phyloP scores from a whole-genome alignment of 2,888 invertebrate species.

The Drosophila infuscata region DNA sequence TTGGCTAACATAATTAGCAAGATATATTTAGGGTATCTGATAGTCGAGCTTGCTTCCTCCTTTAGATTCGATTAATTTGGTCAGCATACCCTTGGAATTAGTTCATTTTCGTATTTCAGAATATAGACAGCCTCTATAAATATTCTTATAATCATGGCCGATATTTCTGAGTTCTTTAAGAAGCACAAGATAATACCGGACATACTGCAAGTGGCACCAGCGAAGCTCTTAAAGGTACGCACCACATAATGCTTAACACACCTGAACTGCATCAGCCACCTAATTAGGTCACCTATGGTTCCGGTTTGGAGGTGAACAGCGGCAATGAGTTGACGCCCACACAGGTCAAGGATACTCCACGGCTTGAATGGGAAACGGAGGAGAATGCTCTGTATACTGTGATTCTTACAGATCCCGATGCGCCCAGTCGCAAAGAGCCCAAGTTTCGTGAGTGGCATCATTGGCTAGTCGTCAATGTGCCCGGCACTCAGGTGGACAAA shows the following conservation, averaged over 20 bases:
- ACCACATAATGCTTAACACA: no score
- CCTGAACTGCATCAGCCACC: neutral
- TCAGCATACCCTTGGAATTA: neutral
- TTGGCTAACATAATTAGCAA: neutral
- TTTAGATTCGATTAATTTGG: neutral
- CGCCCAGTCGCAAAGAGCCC: conserved; percentile 92
- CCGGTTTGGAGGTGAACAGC: conserved; percentile 85
- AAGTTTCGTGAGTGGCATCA: conserved; percentile 95
- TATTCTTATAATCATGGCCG: conserved; percentile 17
- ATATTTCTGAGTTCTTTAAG: conserved; percentile 30
- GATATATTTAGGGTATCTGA: neutral
- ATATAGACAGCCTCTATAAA: neutral
- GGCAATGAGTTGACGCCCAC: conserved; percentile 92
- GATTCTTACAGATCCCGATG: conserved; percentile 92
- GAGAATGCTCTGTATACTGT: conserved; percentile 79
- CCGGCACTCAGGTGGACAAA: conserved; percentile 88
- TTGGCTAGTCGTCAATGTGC: conserved; percentile 96
- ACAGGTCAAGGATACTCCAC: conserved; percentile 84
- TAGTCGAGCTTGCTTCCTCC: neutral
- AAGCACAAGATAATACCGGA: conserved; percentile 57
- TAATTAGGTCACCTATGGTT: conserved; percentile 65
- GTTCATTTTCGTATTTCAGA: neutral
- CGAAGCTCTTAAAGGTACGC: conserved; percentile 54
- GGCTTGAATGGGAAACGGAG: conserved; percentile 80
- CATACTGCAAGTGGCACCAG: conserved; percentile 42